Base-by-base conservation (phyloP, 2,113 vertebrate species). In the Tupaia chinensis region DNA sequence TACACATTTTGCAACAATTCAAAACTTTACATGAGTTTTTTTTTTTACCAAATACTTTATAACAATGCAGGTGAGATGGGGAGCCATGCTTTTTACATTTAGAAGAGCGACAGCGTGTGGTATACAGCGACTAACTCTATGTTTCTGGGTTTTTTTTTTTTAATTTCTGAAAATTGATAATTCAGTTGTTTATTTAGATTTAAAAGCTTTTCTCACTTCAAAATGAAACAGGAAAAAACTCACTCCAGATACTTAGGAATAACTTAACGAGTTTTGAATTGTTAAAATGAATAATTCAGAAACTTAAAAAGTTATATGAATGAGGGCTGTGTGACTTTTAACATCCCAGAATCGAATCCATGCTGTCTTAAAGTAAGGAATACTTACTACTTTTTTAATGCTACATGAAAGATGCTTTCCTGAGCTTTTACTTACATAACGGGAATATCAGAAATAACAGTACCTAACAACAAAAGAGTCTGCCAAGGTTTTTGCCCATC, bases 381-480 rank as follows among this genome's bases (percentile, higher is more conserved):
- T 70, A 25, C 9, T 77, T 94, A 68, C 63, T 79, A 60, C 80
- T 88, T 93, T 65, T 54, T 70, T 80, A 94, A 89, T 77, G 56
- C 4, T 15, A 20, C 15, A 9, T 4, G 7, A 58, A 76, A 16
- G 60, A 27, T 65, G 54, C n/a, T 84, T 93, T 91, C 78, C 91
- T 90, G 66, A 95, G 91, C 83, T 88, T 73, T 91, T 88, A 54
- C 17, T 65, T 70, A 65, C 27, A 54, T 68, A 44, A 88, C 44
- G 92, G 60, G 91, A 91, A 91, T 76, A 80, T 3, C 83, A 95
- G 94, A 32, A 96, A 98, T 97, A 97, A 97, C 76, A 92, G 61
- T 90, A 96, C 85, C 87, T 95, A 97, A 98, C 97, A 77, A 81
- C 93, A 80, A 95, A 92, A 70, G 58, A 95, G 84, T 53, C 66